Evolutionary conservation across 2,113 vertebrate genomes (phyloP).

Genomic region (Brevimyrus niger): DNA sequence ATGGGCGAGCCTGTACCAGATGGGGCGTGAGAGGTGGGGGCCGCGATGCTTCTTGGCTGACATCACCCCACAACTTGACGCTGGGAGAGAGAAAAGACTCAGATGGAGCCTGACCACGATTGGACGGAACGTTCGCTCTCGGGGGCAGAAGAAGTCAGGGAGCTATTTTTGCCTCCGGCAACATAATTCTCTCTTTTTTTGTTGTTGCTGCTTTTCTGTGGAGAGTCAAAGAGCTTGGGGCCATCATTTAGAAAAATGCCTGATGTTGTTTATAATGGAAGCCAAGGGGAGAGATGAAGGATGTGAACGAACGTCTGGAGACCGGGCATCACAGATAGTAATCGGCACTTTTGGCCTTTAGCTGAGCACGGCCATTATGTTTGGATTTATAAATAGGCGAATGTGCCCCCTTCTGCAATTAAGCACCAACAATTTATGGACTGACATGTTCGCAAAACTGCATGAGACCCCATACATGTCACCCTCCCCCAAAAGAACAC

Average conservation of each 20-base stretch:
- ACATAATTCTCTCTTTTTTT: background rate
- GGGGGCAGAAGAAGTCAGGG: constrained; percentile 22
- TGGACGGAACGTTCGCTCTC: constrained; percentile 24
- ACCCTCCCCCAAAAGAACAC: constrained; percentile 6
- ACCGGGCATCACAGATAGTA: constrained; percentile 33
- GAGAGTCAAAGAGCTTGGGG: background rate
- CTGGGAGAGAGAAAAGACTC: background rate
- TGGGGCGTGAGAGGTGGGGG: constrained; percentile 35
- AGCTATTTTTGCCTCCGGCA: constrained; percentile 16
- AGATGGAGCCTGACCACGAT: background rate
- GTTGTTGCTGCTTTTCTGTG: background rate
- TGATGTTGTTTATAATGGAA: constrained; percentile 39
- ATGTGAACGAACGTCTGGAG: constrained; percentile 33
- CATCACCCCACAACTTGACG: constrained; percentile 43
- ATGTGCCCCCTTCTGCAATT: constrained; percentile 33
- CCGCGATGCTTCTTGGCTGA: constrained; percentile 57
- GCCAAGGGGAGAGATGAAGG: constrained; percentile 25
- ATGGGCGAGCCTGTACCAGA: constrained; percentile 52
- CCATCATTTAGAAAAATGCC: background rate
- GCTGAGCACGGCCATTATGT: constrained; percentile 29
- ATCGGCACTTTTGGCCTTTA: constrained; percentile 29
- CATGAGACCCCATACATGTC: constrained; percentile 32
- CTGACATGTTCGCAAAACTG: constrained; percentile 33
- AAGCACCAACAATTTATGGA: constrained; percentile 24
- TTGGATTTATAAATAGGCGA: constrained; percentile 30